Evolutionary conservation across 2,113 vertebrate species (phyloP).

Genomic region (Stigmatopora argus): DNA sequence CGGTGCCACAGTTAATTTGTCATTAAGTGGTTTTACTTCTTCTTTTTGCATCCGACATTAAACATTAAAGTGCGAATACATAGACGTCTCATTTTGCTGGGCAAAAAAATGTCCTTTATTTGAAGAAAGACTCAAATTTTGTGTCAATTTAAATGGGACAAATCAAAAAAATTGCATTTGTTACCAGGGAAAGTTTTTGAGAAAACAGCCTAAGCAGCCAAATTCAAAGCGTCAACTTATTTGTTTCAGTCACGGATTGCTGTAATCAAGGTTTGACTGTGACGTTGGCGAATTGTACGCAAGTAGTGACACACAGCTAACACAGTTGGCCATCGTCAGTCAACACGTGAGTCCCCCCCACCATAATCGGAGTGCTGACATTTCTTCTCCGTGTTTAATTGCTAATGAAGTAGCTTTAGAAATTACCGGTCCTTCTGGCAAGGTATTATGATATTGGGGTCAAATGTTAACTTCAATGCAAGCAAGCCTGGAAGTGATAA

Average conservation of each 20-base stretch:
- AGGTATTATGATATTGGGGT: conserved; percentile 1
- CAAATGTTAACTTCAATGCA: neutral
- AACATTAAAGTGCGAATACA: neutral
- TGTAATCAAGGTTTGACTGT: neutral
- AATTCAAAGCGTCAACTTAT: too few species aligned
- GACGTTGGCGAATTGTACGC: neutral
- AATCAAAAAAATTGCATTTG: too few species aligned
- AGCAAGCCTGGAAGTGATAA: neutral
- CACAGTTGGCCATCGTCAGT: neutral
- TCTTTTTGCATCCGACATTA: neutral
- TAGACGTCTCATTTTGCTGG: too few species aligned
- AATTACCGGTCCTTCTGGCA: neutral
- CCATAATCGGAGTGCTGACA: neutral
- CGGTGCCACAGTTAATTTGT: neutral
- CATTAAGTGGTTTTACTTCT: neutral
- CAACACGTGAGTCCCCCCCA: neutral
- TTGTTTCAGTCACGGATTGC: neutral
- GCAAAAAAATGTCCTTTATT: too few species aligned
- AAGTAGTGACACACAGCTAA: neutral
- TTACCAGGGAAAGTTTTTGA: too few species aligned
- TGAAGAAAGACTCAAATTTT: too few species aligned
- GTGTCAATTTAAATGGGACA: too few species aligned
- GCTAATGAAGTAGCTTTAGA: neutral
- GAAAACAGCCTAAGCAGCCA: too few species aligned
- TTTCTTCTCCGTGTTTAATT: neutral